phyloP scores from a whole-genome alignment of 2,113 vertebrate species.

The Chlamydotis undulata region DNA sequence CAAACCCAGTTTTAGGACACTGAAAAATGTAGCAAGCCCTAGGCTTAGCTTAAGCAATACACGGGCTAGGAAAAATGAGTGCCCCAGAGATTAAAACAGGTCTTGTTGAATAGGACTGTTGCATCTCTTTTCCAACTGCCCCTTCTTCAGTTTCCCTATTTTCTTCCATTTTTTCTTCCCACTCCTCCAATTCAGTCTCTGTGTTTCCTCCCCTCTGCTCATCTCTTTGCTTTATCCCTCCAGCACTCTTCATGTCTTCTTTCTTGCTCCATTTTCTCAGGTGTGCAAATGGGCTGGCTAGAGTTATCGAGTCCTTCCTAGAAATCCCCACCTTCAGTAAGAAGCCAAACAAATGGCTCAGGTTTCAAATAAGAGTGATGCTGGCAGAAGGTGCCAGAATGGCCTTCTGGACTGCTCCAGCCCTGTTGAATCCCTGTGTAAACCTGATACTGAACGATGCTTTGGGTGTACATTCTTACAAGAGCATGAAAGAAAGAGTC shows the following conservation, averaged over 20 bases:
- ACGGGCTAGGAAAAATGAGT: not conserved
- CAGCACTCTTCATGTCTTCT: not conserved
- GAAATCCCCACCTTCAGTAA: not conserved
- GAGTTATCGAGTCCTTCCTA: not conserved
- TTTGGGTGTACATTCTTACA: not conserved
- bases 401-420: not conserved
- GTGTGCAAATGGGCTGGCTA: not conserved
- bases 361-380: not conserved
- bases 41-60: not conserved
- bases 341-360: not conserved
- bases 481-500: not conserved
- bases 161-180: not conserved
- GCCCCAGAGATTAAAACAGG: not conserved
- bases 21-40: not conserved
- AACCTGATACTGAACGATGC: not conserved
- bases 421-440: not conserved
- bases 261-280: not conserved
- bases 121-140: not conserved
- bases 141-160: not conserved
- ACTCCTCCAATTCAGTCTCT: not conserved
- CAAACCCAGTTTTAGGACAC: not conserved
- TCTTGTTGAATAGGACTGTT: not conserved
- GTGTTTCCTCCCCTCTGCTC: not conserved
- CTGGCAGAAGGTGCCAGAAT: not conserved
- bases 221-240: not conserved